phyloP scores from a whole-genome alignment of 2,888 invertebrate species.

The Enoplolaimus lenunculus region DNA sequence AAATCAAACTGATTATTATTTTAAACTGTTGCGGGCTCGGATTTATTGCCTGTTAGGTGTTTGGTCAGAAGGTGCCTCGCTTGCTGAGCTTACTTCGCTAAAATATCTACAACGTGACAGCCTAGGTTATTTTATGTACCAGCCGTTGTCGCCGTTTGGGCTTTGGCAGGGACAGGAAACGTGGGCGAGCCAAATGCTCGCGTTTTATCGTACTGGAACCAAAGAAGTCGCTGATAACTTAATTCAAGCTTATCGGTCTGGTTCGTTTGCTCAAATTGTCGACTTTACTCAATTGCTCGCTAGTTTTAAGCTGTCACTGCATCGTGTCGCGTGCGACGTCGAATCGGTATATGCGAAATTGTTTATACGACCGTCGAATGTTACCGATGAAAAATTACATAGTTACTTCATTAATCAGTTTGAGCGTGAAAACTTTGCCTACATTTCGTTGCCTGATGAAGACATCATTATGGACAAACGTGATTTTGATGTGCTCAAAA shows the following conservation, averaged over 20 bases:
- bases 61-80: not conserved
- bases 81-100: not conserved
- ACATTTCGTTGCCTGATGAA: not conserved
- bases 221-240: constrained; percentile 50
- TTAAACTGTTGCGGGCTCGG: not conserved
- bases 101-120: constrained; percentile 2
- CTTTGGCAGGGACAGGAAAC: constrained; percentile 56
- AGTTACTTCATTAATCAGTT: too few species aligned
- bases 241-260: constrained; percentile 7
- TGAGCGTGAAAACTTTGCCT: not conserved
- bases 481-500: not conserved
- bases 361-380: not conserved
- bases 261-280: constrained; percentile 21
- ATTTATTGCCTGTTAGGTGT: not conserved
- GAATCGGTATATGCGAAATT: not conserved
- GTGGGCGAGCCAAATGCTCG: constrained; percentile 59
- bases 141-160: constrained; percentile 58
- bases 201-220: constrained; percentile 72
- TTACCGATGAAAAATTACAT: not conserved
- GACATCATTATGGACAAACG: not conserved
- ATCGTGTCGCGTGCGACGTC: not conserved
- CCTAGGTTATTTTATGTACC: constrained; percentile 45
- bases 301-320: not conserved
- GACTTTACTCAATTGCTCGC: constrained; percentile 68
- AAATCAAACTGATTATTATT: not conserved